Base-by-base conservation (phyloP, 2,888 invertebrate genomes). In the Epinotia nisella region DNA sequence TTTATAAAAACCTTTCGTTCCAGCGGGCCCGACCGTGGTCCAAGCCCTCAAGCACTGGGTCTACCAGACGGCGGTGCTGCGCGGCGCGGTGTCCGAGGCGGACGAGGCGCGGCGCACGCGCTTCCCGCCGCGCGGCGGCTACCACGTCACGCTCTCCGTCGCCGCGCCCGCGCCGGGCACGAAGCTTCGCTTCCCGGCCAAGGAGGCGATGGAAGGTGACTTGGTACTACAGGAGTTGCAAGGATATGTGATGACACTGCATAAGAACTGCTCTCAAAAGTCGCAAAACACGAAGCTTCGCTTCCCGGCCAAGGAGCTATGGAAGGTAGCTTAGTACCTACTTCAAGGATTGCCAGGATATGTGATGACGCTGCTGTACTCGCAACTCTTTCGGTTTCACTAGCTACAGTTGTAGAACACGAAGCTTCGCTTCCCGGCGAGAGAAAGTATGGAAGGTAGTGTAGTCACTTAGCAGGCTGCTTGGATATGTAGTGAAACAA, bases 131-230 rank as follows among this genome's bases (percentile, higher is more conserved):
- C 90, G 83, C 0, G 80, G 77, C 0, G 86, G 83, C 0, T 90
- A 89, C 77, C 87, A 91, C 77, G 92, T 99, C 45, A 95, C 98
- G 17, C 94, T 99, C 62, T 97, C 97, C 0, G 94, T 98, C 39
- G 95, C 98, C 2, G 97, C 97, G 83, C 98, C 98, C 0, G 95
- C 96, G 75, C 98, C 98, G 0, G 96, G 96, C 69, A 87, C 94
- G 39, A 83, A 97, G 68, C 91, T 97, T 19, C 91, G 95, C 10
- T 96, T 98, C 94, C 94, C 97, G 81, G 95, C 97, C 0, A 92
- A 95, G 51, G 86, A 94, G 67, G 96, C 96, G 3, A 94, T 97
- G 0, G 95, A 96, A 87, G 95, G 96, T n/a, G n/a, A n/a, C n/a
- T n/a, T n/a, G n/a, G n/a, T n/a, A n/a, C n/a, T n/a, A n/a, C n/a